Base-by-base conservation (phyloP, 2,113 vertebrate genomes). In the Pelecanus crispus region DNA sequence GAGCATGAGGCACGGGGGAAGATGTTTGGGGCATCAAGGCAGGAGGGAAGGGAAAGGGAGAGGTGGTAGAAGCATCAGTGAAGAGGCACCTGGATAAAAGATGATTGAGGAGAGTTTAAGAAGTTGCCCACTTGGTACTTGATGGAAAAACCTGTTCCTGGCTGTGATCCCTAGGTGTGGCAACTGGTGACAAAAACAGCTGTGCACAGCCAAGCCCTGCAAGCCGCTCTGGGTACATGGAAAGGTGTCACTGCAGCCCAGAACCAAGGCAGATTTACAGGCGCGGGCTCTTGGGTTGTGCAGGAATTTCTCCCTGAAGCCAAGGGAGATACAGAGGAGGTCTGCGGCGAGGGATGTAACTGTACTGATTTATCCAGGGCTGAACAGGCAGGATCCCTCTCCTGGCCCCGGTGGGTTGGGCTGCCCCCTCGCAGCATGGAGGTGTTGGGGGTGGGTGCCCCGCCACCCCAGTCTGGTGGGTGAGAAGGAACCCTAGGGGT, bases 381-480 rank as follows among this genome's bases (percentile, higher is more conserved):
- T 58, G 49, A 78, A 52, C 7, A 58, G 42, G 21, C 44, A 79
- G 50, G 25, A 65, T 32, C 17, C 16, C 4, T 22, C 11, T 52
- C 31, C n/a, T 42, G 32, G 32, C 8, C 15, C 11, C 0, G 1
- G 11, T 11, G 26, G 15, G 40, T 56, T 2, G 3, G 45, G 56
- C 55, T 65, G 32, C 36, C 14, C 17, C 8, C 38, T 67, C 0
- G 2, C n/a, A 63, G 38, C 32, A 78, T 7, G 32, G 34, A 82
- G 28, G 34, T 52, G 58, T 17, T 0, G 0, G 16, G 13, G 31
- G 24, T 49, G 36, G 20, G 50, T 61, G 50, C 26, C 29, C 47
- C 0, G 0, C 31, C 3, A 3, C 58, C 17, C 11, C 0, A 0
- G 18, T 29, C 34, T 68, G 44, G 9, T 28, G 21, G 26, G 21